These are phyloP conservation scores for Nibea coibor DNA, from an alignment of 2,113 vertebrate genomes.

Conservation along the genomic window DNA sequence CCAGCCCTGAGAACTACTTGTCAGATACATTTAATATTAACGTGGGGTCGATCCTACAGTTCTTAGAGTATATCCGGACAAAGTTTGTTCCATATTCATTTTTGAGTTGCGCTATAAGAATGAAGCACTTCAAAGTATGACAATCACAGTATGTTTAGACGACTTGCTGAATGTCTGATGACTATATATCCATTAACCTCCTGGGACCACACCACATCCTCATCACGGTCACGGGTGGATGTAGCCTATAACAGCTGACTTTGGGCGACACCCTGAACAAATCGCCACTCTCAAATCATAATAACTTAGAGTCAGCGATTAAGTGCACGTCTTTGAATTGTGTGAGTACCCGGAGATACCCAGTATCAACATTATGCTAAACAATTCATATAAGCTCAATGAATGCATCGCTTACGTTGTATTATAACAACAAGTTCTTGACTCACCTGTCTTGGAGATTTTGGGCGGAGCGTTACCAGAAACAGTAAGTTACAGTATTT, in stretches of 20 bases:
- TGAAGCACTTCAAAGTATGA: constrained; percentile 14
- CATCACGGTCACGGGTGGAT: too few species aligned
- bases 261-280: too few species aligned
- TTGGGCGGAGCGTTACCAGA: background rate
- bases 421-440: background rate
- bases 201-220: too few species aligned
- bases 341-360: background rate
- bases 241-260: too few species aligned
- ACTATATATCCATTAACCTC: background rate
- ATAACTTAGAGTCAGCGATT: too few species aligned
- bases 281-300: too few species aligned
- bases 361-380: background rate
- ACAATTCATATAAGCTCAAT: background rate
- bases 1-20: background rate
- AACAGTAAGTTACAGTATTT: background rate
- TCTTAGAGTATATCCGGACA: background rate
- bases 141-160: constrained; percentile 9
- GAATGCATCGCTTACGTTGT: background rate
- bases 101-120: background rate
- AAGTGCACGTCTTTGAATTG: too few species aligned
- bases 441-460: background rate
- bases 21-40: background rate
- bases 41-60: background rate
- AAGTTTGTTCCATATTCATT: background rate
- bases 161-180: background rate